A percentile compares a stretch with the other conserved stretches of the same genome.
These are phyloP conservation scores for Lateolabrax maculatus DNA, from an alignment of 2,797 vertebrate genomes.

Conservation along the genomic window DNA sequence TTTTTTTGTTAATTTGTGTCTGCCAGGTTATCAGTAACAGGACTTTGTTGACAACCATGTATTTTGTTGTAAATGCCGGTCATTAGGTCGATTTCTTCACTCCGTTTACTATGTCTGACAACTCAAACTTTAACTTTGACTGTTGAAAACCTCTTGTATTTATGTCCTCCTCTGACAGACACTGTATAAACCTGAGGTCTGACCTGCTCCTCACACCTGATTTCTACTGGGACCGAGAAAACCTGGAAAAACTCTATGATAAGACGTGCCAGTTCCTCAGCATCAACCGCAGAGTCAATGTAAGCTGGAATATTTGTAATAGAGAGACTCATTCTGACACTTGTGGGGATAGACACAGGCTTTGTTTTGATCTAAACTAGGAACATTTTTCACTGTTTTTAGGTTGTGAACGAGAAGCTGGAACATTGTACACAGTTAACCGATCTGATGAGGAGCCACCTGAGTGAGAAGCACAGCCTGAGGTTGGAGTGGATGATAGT, in stretches of 20 bases:
- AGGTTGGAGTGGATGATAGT: slow-evolving; percentile 99
- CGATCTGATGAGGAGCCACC: slow-evolving; percentile 97
- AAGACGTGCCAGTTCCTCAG: slow-evolving; percentile 98
- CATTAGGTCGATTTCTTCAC: neutral
- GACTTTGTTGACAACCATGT: neutral
- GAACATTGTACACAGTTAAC: slow-evolving; percentile 96
- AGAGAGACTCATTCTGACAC: neutral
- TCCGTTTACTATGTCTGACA: neutral
- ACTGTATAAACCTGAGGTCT: slow-evolving; percentile 97
- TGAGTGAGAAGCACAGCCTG: slow-evolving; percentile 94
- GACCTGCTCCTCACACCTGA: slow-evolving; percentile 98
- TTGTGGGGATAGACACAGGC: neutral
- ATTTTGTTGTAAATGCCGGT: neutral
- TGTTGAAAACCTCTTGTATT: slow-evolving; percentile 8
- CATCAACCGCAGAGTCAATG: slow-evolving; percentile 97
- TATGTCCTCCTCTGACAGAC: slow-evolving; percentile 75
- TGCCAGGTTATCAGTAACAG: neutral
- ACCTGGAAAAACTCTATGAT: slow-evolving; percentile 96
- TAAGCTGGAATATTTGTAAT: slow-evolving; percentile 56
- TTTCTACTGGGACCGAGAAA: slow-evolving; percentile 99
- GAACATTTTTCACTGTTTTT: slow-evolving; percentile 14
- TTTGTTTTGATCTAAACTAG: neutral
- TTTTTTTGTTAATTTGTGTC: neutral
- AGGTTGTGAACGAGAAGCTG: slow-evolving; percentile 99
- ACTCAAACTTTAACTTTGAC: neutral